phyloP scores from a whole-genome alignment of 2,888 invertebrate species.

The Amblyteles armatorius region DNA sequence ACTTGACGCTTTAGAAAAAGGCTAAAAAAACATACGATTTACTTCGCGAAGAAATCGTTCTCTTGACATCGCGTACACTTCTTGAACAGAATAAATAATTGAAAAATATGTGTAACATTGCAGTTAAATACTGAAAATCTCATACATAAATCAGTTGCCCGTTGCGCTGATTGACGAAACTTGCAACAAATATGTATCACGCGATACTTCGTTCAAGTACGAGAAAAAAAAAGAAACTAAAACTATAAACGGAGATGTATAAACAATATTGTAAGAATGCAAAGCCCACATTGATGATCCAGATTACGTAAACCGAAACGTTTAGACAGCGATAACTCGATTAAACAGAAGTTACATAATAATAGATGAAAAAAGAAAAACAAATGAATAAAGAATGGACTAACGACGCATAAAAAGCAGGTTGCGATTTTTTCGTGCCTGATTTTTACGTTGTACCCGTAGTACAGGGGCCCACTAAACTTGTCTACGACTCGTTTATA shows the following conservation, averaged over 20 bases:
- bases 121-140: constrained; percentile 65
- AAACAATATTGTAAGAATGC: constrained; percentile 52
- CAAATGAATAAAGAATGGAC: constrained; percentile 59
- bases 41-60: constrained; percentile 76
- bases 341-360: constrained; percentile 59
- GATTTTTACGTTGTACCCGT: constrained; percentile 78
- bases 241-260: constrained; percentile 60
- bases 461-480: constrained; percentile 80
- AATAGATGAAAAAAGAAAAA: constrained; percentile 61
- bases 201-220: constrained; percentile 51
- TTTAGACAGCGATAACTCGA: constrained; percentile 63
- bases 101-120: constrained; percentile 46
- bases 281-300: constrained; percentile 59
- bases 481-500: constrained; percentile 74
- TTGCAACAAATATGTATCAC: constrained; percentile 61
- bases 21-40: constrained; percentile 69
- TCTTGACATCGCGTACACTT: constrained; percentile 72
- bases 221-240: constrained; percentile 32
- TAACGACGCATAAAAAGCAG: constrained; percentile 65
- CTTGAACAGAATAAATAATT: constrained; percentile 64
- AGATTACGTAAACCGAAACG: constrained; percentile 59
- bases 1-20: constrained; percentile 73
- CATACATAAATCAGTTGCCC: constrained; percentile 71
- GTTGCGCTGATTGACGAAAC: constrained; percentile 75
- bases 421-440: constrained; percentile 65